These are phyloP conservation scores for Bostrychus sinensis DNA, from an alignment of 2,113 vertebrate genomes.

Conservation along the genomic window DNA sequence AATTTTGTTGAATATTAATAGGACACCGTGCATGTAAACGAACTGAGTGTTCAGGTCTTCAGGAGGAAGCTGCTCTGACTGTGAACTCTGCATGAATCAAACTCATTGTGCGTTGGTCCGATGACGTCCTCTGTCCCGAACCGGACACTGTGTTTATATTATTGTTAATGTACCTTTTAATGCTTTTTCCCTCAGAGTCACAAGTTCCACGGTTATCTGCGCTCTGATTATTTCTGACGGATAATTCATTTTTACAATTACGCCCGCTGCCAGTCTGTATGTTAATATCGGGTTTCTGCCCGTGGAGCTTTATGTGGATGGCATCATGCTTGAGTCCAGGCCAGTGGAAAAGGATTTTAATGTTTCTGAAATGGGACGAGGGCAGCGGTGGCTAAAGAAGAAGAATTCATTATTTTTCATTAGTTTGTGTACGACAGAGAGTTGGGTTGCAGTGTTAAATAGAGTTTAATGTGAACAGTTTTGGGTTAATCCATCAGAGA, in stretches of 20 bases:
- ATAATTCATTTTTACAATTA: constrained; percentile 6
- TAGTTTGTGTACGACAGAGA: constrained; percentile 43
- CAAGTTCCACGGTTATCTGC: neutral
- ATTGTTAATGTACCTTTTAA: neutral
- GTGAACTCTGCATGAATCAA: no score
- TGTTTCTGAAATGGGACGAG: constrained; percentile 3
- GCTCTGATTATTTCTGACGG: neutral
- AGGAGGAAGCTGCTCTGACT: no score
- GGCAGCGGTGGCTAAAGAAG: constrained; percentile 47
- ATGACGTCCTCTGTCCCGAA: no score
- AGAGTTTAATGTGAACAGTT: neutral
- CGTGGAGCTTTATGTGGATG: constrained; percentile 16
- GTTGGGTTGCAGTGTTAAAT: neutral
- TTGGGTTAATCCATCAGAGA: neutral
- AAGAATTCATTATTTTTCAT: constrained; percentile 56
- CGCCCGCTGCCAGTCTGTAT: neutral
- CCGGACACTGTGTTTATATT: neutral
- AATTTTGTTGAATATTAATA: no score
- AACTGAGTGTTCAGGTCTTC: no score
- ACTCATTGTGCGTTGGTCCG: no score
- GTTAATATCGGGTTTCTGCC: constrained; percentile 2
- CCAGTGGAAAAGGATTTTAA: constrained; percentile 9
- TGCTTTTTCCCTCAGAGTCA: neutral
- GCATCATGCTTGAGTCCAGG: constrained; percentile 25
- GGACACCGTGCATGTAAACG: no score